These are phyloP conservation scores for Drosophila ironensis DNA, from an alignment of 1,140 invertebrate genomes.

Conservation along the genomic window DNA sequence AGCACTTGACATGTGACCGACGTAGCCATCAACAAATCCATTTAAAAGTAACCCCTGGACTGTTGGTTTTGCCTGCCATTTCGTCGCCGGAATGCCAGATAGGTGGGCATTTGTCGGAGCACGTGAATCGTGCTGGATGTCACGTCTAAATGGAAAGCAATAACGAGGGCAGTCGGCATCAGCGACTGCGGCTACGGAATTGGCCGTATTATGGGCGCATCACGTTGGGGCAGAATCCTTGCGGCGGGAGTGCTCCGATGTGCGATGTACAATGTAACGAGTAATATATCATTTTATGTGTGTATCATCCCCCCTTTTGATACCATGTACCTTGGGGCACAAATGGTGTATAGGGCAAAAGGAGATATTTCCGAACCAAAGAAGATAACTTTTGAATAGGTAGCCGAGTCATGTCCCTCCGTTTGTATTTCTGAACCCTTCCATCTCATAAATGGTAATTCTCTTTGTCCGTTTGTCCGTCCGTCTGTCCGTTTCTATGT, in stretches of 20 bases:
- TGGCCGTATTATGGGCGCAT: conserved; percentile 50
- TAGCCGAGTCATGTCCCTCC: too few relatives aligned
- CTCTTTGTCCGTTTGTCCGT: too few relatives aligned
- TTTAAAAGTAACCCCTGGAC: conserved; percentile 48
- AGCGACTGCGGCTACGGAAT: conserved; percentile 38
- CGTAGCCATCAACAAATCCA: conserved; percentile 66
- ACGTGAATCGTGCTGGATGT: conserved; percentile 67
- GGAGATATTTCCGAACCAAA: too few relatives aligned
- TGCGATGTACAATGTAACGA: too few relatives aligned
- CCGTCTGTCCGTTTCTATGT: too few relatives aligned
- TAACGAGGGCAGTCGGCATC: conserved; percentile 14
- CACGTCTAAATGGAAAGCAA: conserved; percentile 54
- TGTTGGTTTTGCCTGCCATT: conserved; percentile 1
- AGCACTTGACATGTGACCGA: conserved; percentile 74
- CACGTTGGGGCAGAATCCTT: conserved; percentile 32
- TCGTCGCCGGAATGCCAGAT: not conserved
- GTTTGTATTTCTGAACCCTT: too few relatives aligned
- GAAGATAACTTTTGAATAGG: too few relatives aligned
- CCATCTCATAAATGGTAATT: too few relatives aligned
- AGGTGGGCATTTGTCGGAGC: conserved; percentile 33
- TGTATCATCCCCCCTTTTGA: too few relatives aligned
- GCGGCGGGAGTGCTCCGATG: conserved; percentile 1
- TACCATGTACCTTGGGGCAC: too few relatives aligned
- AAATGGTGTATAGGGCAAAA: too few relatives aligned
- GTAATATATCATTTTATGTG: too few relatives aligned